Evolutionary conservation across 2,888 invertebrate species (phyloP).

Genomic region (Tachina lurida): DNA sequence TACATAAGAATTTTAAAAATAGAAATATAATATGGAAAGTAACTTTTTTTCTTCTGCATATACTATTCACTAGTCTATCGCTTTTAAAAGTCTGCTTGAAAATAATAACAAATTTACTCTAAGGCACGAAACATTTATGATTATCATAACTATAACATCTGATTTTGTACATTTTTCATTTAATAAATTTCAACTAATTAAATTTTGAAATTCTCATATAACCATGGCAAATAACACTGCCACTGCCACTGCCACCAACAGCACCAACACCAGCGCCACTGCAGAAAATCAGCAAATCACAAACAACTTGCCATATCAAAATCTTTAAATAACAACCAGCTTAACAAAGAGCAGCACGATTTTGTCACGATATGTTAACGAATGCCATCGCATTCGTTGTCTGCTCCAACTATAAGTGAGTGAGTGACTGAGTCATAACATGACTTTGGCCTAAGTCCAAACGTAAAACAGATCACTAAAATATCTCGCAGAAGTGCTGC

Average conservation of each 20-base stretch:
- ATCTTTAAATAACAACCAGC: constrained; percentile 53
- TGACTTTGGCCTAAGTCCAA: constrained; percentile 52
- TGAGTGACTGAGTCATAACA: constrained; percentile 56
- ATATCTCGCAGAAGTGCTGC: constrained; percentile 29
- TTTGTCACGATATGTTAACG: constrained; percentile 70
- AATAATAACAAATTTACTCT: not conserved
- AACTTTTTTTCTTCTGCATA: no score
- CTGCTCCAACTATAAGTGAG: constrained; percentile 2
- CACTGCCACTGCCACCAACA: not conserved
- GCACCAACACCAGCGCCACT: not conserved
- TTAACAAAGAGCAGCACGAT: constrained; percentile 65
- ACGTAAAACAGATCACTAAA: constrained; percentile 46
- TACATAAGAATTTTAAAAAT: no score
- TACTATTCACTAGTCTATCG: no score
- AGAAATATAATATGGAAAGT: no score
- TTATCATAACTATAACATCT: constrained; percentile 68
- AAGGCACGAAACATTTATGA: constrained; percentile 42
- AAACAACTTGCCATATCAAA: constrained; percentile 61
- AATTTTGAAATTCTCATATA: constrained; percentile 66
- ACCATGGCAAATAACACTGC: constrained; percentile 32
- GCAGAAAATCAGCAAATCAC: constrained; percentile 9
- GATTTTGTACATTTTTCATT: constrained; percentile 57
- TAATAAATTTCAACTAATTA: constrained; percentile 70
- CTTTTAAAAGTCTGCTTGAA: no score
- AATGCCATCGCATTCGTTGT: constrained; percentile 26